Evolutionary conservation across 1,140 invertebrate species (phyloP), one percentile per base, ranked within the genome.

Genomic region (Drosophila obscura): DNA sequence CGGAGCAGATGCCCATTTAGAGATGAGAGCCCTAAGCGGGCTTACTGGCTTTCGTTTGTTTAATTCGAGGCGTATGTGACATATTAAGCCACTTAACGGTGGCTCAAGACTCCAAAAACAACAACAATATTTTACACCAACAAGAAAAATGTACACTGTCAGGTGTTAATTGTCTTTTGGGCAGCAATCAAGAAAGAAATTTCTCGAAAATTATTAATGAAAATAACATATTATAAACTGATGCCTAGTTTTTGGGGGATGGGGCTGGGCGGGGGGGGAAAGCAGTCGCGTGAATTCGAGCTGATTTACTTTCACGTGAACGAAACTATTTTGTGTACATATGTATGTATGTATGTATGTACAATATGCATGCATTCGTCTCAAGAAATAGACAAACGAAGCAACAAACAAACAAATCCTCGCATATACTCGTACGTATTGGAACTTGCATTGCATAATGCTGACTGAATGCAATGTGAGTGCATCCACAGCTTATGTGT

Each of bases 81-180:
- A 75, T 62, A 81, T 84, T 81, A 71, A 81, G 82, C 77, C 74
- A 87, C 74, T 87, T 81, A 78, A 71, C 65, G 65, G 80, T 55
- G 69, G 49, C 73, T 80, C 24, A 45, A 76, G 44, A 58, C 28
- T 4, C 8, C 13, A 31, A 41, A 11, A 39, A 50, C 26, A 44
- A 41, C 26, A 35, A 13, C 11, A 39, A 5, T 35, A 35, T 35
- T 11, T 35, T 35, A 11, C 31, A 35, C 31, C 35, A 39, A 39
- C 35, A 31, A 31, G 31, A 9, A 8, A 31, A 31, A 7, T 28
- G 28, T 28, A 28, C 24, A 59, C 52, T 45, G 31, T 28, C 35
- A 67, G 68, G 81, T 85, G 81, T 77, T 87, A 84, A 87, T 81
- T 84, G 63, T 66, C 48, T 52, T 58, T 67, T 65, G 39, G 60